phyloP scores from a whole-genome alignment of 2,888 invertebrate species.

The Diadegma fenestrale region DNA sequence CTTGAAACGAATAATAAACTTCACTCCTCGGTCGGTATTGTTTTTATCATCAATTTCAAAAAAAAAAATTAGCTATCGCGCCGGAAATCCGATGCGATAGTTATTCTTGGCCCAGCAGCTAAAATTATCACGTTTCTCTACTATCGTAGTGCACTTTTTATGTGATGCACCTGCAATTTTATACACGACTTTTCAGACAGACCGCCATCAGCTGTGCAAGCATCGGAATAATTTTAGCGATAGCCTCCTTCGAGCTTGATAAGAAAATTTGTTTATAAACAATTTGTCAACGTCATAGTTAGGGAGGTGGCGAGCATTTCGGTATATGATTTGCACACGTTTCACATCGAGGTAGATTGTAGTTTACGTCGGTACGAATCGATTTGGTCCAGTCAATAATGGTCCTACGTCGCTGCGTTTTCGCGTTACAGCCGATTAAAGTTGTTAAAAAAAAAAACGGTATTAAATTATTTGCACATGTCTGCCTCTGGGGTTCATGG shows the following conservation, averaged over 20 bases:
- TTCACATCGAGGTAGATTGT: too few relatives aligned
- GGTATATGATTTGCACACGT: too few relatives aligned
- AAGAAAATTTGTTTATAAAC: constrained; percentile 12
- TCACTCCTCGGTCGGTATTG: neutral
- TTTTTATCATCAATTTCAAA: neutral
- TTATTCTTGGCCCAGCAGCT: neutral
- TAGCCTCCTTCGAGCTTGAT: neutral
- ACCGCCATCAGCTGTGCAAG: constrained; percentile 75
- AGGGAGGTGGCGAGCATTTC: too few relatives aligned
- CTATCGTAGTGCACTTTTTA: constrained; percentile 40
- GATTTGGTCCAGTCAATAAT: too few relatives aligned
- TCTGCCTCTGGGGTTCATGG: too few relatives aligned
- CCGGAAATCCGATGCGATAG: constrained; percentile 6
- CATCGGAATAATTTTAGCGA: constrained; percentile 23
- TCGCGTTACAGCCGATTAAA: too few relatives aligned
- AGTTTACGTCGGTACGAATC: too few relatives aligned
- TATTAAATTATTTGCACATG: too few relatives aligned
- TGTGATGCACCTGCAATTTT: constrained; percentile 77
- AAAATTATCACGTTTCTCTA: neutral
- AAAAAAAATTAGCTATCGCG: neutral
- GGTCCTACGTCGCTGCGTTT: too few relatives aligned
- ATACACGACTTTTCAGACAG: constrained; percentile 76
- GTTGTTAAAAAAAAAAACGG: too few relatives aligned
- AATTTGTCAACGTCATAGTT: constrained; percentile 15
- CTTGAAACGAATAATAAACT: neutral